Evolutionary conservation across 2,888 invertebrate species (phyloP).

Genomic region (Morpho helenor): DNA sequence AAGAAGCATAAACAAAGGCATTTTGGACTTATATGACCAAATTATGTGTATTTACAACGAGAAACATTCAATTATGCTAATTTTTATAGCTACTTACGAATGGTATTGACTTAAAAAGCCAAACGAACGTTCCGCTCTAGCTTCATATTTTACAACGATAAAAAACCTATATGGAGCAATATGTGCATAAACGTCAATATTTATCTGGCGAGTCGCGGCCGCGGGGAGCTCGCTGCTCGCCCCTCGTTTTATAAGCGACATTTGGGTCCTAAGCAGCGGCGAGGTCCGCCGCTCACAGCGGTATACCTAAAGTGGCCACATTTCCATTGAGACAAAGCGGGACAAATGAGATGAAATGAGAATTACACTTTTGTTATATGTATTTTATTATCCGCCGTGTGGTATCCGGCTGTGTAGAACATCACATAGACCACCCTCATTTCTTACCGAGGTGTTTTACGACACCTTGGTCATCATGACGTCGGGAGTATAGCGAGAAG

Average conservation of each 20-base stretch:
- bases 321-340: no score
- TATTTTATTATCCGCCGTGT: no score
- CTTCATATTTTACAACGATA: constrained; percentile 75
- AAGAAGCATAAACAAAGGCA: constrained; percentile 53
- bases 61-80: constrained; percentile 73
- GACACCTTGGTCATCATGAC: no score
- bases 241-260: constrained; percentile 57
- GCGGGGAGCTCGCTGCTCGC: constrained; percentile 40
- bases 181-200: constrained; percentile 78
- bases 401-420: no score
- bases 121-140: constrained; percentile 56
- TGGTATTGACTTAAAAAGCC: constrained; percentile 56
- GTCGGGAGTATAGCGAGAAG: no score
- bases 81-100: constrained; percentile 67
- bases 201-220: constrained; percentile 41
- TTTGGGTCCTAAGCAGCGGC: constrained; percentile 55
- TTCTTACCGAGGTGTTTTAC: no score
- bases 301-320: constrained; percentile 33
- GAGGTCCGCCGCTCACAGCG: constrained; percentile 58
- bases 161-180: constrained; percentile 78
- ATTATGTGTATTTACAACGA: constrained; percentile 60
- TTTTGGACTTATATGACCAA: constrained; percentile 54
- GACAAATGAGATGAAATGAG: no score
- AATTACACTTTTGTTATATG: no score
- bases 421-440: no score